Percentiles rank a stretch among this genome's conserved stretches.
phyloP scores from a whole-genome alignment of 30 jellyfish, hydroid and myxozoan species.

The Aurelia coerulea region DNA sequence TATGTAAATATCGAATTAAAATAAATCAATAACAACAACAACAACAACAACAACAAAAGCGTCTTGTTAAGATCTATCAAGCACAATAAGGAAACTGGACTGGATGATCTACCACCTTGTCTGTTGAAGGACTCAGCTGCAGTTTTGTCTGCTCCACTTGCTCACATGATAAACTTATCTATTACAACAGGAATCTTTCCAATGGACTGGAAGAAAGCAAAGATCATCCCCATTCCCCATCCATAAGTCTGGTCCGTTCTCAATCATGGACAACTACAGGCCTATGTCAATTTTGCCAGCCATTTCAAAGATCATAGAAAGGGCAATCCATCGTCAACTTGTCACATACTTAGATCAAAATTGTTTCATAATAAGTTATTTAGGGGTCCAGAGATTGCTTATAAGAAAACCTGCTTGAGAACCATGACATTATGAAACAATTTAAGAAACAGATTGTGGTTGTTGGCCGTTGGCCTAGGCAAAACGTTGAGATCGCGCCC shows the following conservation, averaged over 20 bases:
- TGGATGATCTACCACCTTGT: conserved; percentile 67
- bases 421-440: no score
- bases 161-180: conserved; percentile 57
- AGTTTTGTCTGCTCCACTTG: conserved; percentile 40
- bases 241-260: neutral
- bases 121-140: conserved; percentile 36
- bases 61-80: neutral
- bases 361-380: neutral
- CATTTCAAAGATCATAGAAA: no score
- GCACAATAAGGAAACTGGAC: conserved; percentile 52
- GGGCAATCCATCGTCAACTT: conserved; percentile 27
- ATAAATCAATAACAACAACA: no score
- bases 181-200: conserved; percentile 62
- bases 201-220: conserved; percentile 73
- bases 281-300: no score
- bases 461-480: no score
- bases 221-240: conserved; percentile 50
- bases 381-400: no score
- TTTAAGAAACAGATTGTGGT: no score
- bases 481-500: no score
- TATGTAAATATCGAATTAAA: no score
- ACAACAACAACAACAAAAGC: no score
- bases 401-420: no score
- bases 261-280: no score
- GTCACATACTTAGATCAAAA: conserved; percentile 42